Evolutionary conservation across 2,113 vertebrate species (phyloP), one percentile per base, ranked within the genome.

Genomic region (Cephalopholis sonnerati): DNA sequence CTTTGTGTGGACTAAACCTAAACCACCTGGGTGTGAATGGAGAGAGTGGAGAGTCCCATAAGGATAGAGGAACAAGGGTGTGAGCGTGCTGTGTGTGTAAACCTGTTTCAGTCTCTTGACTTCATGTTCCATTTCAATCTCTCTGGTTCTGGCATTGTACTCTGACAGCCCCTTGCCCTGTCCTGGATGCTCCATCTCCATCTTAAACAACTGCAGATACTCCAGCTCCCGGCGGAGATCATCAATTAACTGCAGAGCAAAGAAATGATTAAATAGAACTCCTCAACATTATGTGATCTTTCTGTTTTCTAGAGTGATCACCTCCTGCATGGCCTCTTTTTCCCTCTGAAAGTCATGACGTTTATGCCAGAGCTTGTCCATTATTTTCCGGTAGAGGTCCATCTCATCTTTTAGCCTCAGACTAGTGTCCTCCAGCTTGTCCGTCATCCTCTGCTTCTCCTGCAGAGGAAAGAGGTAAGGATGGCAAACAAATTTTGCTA

Each of bases 291-390:
- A 2, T 2, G 22, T 2, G 9, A 15, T 0, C 4, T 12, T 3
- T 55, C 15, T 24, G 63, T 17, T n/a, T 10, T 17, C 20, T 20
- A 5, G 20, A 4, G 20, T 0, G 20, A 11, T 90, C 51, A 98
- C 98, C 97, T 99, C 98, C 82, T 99, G 98, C 0, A 97, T 99
- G 5, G 97, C 96, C 82, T 99, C 98, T 58, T 97, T 96, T 63
- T 99, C 98, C 91, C 98, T 98, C 92, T 98, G 97, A 87, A 99
- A 99, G 50, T 97, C 96, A 0, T 97, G 95, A 54, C 98, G 95
- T 94, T 98, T 98, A 59, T 98, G 97, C 83, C 98, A 95, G 64
- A 99, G 94, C 85, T 99, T 99, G 91, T 99, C 98, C 97, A 99
- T 98, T 89, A 99, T 96, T 85, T 96, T 98, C 86, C 97, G 96